These are phyloP conservation scores for Hofmannophila pseudospretella DNA, from an alignment of 2,888 invertebrate genomes.

Conservation along the genomic window DNA sequence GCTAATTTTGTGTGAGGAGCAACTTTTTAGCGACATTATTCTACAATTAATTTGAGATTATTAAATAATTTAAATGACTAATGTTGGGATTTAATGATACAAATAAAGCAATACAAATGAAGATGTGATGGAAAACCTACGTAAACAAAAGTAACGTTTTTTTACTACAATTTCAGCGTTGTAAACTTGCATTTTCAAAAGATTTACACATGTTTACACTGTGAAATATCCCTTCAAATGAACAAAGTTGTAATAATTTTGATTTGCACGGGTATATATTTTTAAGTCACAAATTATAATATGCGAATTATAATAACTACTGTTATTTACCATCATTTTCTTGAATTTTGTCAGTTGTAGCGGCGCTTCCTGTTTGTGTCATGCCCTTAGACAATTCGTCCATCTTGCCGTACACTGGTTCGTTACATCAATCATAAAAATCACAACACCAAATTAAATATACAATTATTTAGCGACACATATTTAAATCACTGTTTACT, in stretches of 20 bases:
- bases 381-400: slow-evolving; percentile 78
- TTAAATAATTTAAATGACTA: too few species aligned
- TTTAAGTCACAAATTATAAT: neutral
- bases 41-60: too few species aligned
- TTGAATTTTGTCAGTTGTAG: slow-evolving; percentile 71
- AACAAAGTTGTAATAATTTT: neutral
- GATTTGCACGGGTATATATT: too few species aligned
- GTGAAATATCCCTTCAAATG: neutral
- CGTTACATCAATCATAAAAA: slow-evolving; percentile 73
- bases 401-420: slow-evolving; percentile 75
- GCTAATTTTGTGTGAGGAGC: too few species aligned
- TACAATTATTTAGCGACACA: slow-evolving; percentile 36
- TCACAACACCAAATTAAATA: slow-evolving; percentile 53
- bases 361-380: slow-evolving; percentile 76
- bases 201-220: slow-evolving; percentile 5
- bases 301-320: slow-evolving; percentile 37
- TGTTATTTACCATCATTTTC: slow-evolving; percentile 71
- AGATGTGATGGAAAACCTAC: too few species aligned
- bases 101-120: too few species aligned
- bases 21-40: too few species aligned
- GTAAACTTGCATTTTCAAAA: too few species aligned
- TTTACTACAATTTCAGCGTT: too few species aligned
- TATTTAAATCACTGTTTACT: slow-evolving; percentile 45
- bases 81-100: too few species aligned
- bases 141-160: too few species aligned